A percentile compares a stretch with the other conserved stretches of the same genome.
Evolutionary conservation across 2,888 invertebrate species (phyloP).

Genomic region (Heterodera filipjevi): DNA sequence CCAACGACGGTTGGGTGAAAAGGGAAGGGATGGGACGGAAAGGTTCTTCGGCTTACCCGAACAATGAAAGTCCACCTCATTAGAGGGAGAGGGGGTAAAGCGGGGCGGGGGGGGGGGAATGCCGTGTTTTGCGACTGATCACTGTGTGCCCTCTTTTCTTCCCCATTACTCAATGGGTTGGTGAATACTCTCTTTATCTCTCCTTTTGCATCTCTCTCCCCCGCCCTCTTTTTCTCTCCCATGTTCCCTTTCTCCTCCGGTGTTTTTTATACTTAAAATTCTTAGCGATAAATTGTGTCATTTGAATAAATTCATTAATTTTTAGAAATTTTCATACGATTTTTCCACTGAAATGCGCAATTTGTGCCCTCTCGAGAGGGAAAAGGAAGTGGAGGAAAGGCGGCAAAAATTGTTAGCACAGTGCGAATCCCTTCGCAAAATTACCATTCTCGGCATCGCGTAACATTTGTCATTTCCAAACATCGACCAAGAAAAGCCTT

Average conservation of each 20-base stretch:
- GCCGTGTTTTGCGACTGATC: no score
- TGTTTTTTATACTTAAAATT: background rate
- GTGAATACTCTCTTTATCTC: background rate
- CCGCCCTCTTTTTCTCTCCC: background rate
- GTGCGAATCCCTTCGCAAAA: slow-evolving; percentile 32
- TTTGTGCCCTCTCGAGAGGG: slow-evolving; percentile 6
- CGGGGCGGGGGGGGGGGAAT: no score
- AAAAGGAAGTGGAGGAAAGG: background rate
- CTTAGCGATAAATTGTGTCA: background rate
- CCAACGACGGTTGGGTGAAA: background rate
- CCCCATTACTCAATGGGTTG: no score
- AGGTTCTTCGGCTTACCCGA: no score
- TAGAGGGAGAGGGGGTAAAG: no score
- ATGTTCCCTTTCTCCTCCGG: no score
- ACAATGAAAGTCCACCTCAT: no score
- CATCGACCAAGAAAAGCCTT: no score
- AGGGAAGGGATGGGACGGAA: background rate
- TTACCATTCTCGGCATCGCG: slow-evolving; percentile 32
- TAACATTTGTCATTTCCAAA: background rate
- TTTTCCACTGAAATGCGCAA: background rate
- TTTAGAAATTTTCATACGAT: background rate
- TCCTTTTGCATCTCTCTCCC: background rate
- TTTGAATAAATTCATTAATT: background rate
- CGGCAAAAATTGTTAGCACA: slow-evolving; percentile 21
- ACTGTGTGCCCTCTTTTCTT: no score